Percentiles rank a stretch among this genome's conserved stretches.
Conservation (phyloP, 2,888 invertebrate genomes). For the Epinotia ramella region DNA sequence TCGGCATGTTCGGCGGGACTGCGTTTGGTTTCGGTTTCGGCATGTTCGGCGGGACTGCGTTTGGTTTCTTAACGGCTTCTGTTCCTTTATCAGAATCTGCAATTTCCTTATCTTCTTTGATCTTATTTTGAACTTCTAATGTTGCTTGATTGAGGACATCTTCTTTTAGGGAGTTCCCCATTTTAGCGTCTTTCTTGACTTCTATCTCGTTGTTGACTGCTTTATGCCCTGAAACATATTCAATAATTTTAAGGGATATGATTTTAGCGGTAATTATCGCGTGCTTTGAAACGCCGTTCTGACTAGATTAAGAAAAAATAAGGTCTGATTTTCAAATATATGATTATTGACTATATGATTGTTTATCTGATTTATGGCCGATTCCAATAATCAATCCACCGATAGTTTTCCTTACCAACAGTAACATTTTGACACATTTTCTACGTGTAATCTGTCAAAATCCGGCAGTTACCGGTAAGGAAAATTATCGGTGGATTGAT, state of each 20-base stretch:
- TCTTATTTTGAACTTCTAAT: not conserved
- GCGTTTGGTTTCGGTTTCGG: not conserved
- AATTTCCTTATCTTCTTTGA: not conserved
- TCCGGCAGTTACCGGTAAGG: too few species aligned
- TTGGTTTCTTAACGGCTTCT: not conserved
- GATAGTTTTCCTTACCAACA: too few species aligned
- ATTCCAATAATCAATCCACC: too few species aligned
- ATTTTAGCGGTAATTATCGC: too few species aligned
- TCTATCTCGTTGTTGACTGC: not conserved
- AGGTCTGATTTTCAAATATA: too few species aligned
- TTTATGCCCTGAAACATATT: not conserved
- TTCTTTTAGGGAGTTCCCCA: not conserved
- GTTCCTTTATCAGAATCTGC: not conserved
- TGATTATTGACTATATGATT: too few species aligned
- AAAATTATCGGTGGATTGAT: too few species aligned
- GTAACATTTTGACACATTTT: too few species aligned
- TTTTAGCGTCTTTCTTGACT: not conserved
- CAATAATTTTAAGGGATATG: not conserved
- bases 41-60: not conserved
- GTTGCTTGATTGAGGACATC: not conserved
- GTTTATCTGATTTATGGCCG: too few species aligned
- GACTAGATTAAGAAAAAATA: too few species aligned
- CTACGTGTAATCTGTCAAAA: too few species aligned
- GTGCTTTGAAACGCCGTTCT: too few species aligned
- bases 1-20: not conserved